Evolutionary conservation across 2,113 vertebrate genomes (phyloP).

Genomic region (Mionectes macconnelli): DNA sequence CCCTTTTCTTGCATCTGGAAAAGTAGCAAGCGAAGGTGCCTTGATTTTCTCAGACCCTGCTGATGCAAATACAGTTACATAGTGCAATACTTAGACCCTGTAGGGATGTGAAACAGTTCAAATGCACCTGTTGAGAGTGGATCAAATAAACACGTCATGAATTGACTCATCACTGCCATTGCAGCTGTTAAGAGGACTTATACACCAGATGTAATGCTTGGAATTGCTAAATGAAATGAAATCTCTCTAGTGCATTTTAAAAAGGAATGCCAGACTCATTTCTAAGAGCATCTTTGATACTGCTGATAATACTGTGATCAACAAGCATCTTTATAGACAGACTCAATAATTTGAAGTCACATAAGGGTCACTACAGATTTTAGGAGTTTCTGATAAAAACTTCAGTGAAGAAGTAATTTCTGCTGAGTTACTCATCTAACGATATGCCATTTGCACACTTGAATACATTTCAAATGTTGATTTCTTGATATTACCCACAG

Average conservation of each 20-base stretch:
- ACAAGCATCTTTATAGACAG: not conserved
- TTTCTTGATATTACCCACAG: not conserved
- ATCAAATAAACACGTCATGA: not conserved
- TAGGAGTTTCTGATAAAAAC: not conserved
- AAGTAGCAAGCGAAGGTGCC: not conserved
- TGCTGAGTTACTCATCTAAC: not conserved
- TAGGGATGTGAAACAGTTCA: not conserved
- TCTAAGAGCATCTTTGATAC: not conserved
- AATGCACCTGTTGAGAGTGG: not conserved
- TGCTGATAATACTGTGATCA: not conserved
- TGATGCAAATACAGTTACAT: not conserved
- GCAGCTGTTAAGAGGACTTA: not conserved
- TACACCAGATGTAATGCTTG: not conserved
- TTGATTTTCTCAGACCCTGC: not conserved
- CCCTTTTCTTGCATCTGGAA: not conserved
- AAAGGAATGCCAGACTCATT: not conserved
- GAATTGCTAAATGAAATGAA: not conserved
- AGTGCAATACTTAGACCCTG: fast-evolving
- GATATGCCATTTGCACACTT: not conserved
- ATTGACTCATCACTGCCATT: not conserved
- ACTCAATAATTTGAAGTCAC: not conserved
- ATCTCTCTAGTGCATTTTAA: not conserved
- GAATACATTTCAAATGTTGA: not conserved
- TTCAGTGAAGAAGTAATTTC: not conserved
- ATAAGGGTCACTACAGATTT: not conserved